These are phyloP conservation scores for Rissa tridactyla DNA, from an alignment of 2,113 vertebrate species.

Conservation along the genomic window DNA sequence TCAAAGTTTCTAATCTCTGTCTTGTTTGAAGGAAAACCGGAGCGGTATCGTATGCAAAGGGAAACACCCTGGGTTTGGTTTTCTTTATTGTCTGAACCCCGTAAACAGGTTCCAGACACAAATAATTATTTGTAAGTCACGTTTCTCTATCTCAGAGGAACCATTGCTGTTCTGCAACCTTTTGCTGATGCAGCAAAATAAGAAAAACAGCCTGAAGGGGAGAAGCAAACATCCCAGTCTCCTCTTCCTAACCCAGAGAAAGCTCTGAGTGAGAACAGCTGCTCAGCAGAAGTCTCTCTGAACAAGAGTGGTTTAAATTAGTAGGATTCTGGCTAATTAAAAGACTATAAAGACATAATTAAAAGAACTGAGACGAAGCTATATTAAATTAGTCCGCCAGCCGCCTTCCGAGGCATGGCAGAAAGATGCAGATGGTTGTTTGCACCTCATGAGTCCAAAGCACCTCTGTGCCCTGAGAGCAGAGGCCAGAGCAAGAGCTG, in stretches of 20 bases:
- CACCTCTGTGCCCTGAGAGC: background rate
- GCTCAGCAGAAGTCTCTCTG: slow-evolving; percentile 40
- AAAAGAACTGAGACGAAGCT: slow-evolving; percentile 51
- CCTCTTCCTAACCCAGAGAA: slow-evolving; percentile 24
- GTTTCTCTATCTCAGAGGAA: slow-evolving; percentile 51
- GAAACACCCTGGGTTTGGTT: background rate
- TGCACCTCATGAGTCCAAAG: background rate
- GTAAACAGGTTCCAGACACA: slow-evolving; percentile 35
- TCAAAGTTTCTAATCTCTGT: background rate
- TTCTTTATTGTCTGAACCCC: slow-evolving; percentile 5
- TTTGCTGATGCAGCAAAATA: slow-evolving; percentile 60
- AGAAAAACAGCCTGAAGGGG: slow-evolving; percentile 55
- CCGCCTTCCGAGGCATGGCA: background rate
- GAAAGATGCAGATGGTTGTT: background rate
- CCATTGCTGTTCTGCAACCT: background rate
- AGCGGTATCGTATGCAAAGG: background rate
- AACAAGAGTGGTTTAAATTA: slow-evolving; percentile 67
- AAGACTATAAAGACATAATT: slow-evolving; percentile 68
- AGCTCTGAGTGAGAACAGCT: slow-evolving; percentile 58
- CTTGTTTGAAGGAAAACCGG: background rate
- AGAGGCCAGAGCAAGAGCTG: background rate
- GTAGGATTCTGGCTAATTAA: slow-evolving; percentile 68
- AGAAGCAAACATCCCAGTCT: slow-evolving; percentile 28
- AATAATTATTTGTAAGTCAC: slow-evolving; percentile 54
- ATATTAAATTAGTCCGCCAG: slow-evolving; percentile 52